phyloP scores from a whole-genome alignment of 2,888 invertebrate genomes.

The Dryococelus australis region DNA sequence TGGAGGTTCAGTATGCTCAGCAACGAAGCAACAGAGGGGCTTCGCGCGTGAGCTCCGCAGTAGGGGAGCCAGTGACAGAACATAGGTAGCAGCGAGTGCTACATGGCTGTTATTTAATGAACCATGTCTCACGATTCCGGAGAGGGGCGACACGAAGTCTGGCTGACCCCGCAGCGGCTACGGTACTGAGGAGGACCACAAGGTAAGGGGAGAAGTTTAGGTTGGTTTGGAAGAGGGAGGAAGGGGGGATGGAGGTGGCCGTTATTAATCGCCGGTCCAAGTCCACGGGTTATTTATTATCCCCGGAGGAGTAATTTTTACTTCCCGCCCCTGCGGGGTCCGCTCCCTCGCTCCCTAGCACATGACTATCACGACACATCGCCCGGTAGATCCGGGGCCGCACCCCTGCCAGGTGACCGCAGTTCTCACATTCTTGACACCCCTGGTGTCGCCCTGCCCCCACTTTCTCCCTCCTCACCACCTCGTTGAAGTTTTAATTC shows the following conservation, averaged over 20 bases:
- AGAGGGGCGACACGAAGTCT: slow-evolving; percentile 27
- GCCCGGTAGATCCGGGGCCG: neutral
- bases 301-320: slow-evolving; percentile 27
- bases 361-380: neutral
- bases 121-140: slow-evolving; percentile 35
- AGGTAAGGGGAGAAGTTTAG: neutral
- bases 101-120: slow-evolving; percentile 40
- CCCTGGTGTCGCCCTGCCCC: neutral
- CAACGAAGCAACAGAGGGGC: neutral
- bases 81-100: slow-evolving; percentile 36
- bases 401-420: slow-evolving; percentile 16
- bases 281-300: slow-evolving; percentile 30
- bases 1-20: neutral
- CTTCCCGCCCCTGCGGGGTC: neutral
- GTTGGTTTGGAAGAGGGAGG: neutral
- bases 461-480: neutral
- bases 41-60: slow-evolving; percentile 25
- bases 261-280: slow-evolving; percentile 27
- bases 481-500: neutral
- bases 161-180: neutral
- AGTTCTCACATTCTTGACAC: neutral
- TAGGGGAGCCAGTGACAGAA: slow-evolving; percentile 19
- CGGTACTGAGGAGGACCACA: neutral
- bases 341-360: neutral
- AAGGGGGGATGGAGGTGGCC: neutral